Evolutionary conservation across 2,797 vertebrate species (phyloP).

Genomic region (Myotis vivesi): DNA sequence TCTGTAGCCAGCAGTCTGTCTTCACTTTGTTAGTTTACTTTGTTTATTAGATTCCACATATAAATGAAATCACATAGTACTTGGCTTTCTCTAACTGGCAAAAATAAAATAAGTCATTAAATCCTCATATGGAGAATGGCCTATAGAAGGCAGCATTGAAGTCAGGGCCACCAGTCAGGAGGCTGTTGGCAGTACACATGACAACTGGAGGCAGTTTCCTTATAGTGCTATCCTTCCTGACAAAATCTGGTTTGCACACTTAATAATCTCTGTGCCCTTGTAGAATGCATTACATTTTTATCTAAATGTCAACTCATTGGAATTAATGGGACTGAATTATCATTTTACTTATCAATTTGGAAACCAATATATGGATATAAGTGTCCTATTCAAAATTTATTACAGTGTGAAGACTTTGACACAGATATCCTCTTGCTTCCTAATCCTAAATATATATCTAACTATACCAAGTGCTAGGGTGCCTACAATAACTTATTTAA

Average conservation of each 20-base stretch:
- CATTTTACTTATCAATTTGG: neutral
- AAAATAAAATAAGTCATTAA: neutral
- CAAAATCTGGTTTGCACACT: neutral
- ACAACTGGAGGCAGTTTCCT: neutral
- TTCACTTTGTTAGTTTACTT: too few relatives aligned
- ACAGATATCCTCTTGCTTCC: neutral
- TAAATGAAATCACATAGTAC: too few relatives aligned
- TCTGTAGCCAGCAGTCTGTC: too few relatives aligned
- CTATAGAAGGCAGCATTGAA: neutral
- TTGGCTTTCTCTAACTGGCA: too few relatives aligned
- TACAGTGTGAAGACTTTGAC: neutral
- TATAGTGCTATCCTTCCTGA: neutral
- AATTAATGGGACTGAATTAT: neutral
- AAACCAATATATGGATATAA: neutral
- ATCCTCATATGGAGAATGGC: neutral
- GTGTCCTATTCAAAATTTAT: neutral
- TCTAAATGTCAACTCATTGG: neutral
- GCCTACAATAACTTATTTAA: neutral
- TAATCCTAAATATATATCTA: neutral
- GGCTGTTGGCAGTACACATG: fast-evolving
- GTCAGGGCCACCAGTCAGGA: too few relatives aligned
- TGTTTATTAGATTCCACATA: too few relatives aligned
- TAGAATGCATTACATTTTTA: neutral
- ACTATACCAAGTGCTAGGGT: neutral
- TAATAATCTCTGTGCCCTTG: neutral